Evolutionary conservation across 2,113 vertebrate genomes (phyloP), one percentile per base, ranked within the genome.

Genomic region (Dissostichus mawsoni): DNA sequence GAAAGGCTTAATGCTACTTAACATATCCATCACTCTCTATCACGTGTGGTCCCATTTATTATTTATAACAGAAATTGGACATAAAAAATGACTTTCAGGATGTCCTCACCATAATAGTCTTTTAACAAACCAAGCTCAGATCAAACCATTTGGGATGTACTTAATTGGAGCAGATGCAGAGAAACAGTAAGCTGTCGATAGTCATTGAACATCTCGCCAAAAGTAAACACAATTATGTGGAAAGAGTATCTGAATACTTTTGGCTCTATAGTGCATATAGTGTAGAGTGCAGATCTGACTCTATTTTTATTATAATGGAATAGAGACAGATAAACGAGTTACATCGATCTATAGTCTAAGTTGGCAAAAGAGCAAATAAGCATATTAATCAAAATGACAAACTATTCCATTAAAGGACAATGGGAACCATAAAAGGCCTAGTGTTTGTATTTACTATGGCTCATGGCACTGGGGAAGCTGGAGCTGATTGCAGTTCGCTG

Each of bases 401-500:
- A 71, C 12, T 20, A 9, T 71, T 65, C 1, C 0, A 48, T 62
- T 20, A 58, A 72, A 76, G 45, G 51, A 63, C 48, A 62, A 25
- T 1, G 13, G 6, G 14, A 48, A 63, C 11, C 65, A 18, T 12
- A 23, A 12, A 50, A 33, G 36, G 25, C 8, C 12, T 44, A 0
- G 8, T 69, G 73, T 73, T 65, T 78, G 50, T 52, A 67, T 61
- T 61, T 29, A 51, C 62, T 7, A 47, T 6, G 48, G 17, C 44
- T 12, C n/a, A 51, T n/a, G 7, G 56, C 59, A 64, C 13, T 23
- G 4, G 65, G 41, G 0, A 67, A 8, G 64, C n/a, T 62, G 68
- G 36, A 20, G 17, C 17, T 76, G 48, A 41, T 69, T 82, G 69
- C 52, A 59, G 45, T 67, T 79, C 0, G 8, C 68, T 74, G 71